phyloP scores from a whole-genome alignment of 2,888 invertebrate genomes.

The Rhamphomyia laevipes region DNA sequence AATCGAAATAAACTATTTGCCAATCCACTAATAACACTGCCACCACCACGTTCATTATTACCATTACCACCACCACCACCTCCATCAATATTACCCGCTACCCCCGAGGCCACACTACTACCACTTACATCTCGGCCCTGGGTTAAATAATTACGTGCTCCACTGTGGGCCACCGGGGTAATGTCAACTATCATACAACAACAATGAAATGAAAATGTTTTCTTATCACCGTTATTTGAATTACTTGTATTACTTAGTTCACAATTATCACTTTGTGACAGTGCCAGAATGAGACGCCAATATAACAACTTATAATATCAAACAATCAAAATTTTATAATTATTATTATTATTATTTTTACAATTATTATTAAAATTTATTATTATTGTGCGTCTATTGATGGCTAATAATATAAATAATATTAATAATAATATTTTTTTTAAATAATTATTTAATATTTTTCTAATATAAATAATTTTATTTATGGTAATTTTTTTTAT shows the following conservation, averaged over 20 bases:
- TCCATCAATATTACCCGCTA: slow-evolving; percentile 36
- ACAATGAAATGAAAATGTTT: slow-evolving; percentile 40
- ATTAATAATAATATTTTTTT: not conserved
- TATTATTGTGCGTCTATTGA: not conserved
- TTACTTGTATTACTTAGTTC: slow-evolving; percentile 30
- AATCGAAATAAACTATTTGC: slow-evolving; percentile 36
- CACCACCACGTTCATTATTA: slow-evolving; percentile 26
- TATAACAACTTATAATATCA: not conserved
- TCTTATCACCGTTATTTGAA: slow-evolving; percentile 33
- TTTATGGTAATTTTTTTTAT: too few species aligned
- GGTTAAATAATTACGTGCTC: slow-evolving; percentile 32
- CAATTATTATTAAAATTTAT: not conserved
- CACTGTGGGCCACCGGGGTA: slow-evolving; percentile 37
- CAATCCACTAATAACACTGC: slow-evolving; percentile 30
- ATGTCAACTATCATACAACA: slow-evolving; percentile 41
- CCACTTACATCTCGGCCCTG: slow-evolving; percentile 39
- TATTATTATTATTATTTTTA: not conserved
- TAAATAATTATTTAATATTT: not conserved
- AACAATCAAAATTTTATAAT: not conserved
- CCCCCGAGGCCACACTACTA: slow-evolving; percentile 33
- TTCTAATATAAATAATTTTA: not conserved
- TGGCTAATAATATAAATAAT: not conserved
- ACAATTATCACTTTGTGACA: slow-evolving; percentile 29
- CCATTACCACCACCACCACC: slow-evolving; percentile 28
- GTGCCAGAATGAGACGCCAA: slow-evolving; percentile 38